Conservation (phyloP, 2,888 invertebrate genomes). For the Lepas anatifera region DNA sequence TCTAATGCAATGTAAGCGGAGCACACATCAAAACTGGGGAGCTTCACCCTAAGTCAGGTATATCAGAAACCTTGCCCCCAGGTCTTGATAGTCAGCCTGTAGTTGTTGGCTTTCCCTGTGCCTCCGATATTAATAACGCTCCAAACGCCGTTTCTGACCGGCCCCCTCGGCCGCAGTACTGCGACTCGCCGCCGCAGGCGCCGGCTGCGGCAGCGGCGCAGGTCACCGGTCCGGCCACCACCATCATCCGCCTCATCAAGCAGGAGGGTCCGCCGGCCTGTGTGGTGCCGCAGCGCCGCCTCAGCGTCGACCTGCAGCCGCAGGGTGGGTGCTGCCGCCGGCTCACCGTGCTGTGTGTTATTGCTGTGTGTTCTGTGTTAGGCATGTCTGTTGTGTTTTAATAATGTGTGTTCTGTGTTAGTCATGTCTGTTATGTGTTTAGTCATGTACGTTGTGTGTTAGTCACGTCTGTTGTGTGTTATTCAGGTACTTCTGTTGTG, state of each 20-base stretch:
- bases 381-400: no score
- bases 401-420: no score
- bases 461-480: no score
- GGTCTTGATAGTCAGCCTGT: neutral
- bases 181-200: neutral
- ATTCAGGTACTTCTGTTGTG: no score
- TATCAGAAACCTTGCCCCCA: neutral
- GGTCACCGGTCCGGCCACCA: neutral
- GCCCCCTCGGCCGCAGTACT: conserved; percentile 3
- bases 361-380: neutral
- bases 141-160: no score
- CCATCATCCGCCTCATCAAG: neutral
- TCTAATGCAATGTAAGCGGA: no score
- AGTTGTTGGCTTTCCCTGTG: no score
- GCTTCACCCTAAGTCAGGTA: no score
- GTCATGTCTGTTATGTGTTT: neutral
- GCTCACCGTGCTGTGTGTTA: neutral
- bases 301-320: neutral
- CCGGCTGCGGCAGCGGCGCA: neutral
- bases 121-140: no score
- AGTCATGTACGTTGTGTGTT: no score
- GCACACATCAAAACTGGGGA: no score
- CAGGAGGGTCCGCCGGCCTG: neutral
- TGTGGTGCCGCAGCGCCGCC: neutral
- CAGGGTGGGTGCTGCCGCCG: neutral